Evolutionary conservation across 2,797 vertebrate genomes (phyloP), one percentile per base, ranked within the genome.

Genomic region (Siniperca scherzeri): DNA sequence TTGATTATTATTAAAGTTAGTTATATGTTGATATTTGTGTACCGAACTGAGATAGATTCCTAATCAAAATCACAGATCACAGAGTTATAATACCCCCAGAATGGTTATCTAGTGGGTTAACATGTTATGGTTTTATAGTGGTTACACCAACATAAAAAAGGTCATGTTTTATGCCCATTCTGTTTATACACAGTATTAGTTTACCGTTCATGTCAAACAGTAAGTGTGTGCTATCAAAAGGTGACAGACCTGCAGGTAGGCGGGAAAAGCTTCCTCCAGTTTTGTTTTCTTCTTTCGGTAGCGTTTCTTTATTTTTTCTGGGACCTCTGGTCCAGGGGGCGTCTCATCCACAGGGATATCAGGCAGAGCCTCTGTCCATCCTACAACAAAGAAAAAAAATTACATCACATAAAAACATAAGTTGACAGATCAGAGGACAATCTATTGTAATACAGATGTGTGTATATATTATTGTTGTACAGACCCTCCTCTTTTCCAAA

Each of bases 231-330:
- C 17, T 25, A 52, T 71, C 16, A 70, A 59, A 30, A 67, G 40
- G 30, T 46, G 17, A 80, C 91, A 78, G 91, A 99, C 99, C 97
- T 99, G 99, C 80, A 99, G 92, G 83, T 99, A 99, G 44, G 97
- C 93, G 80, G 99, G 99, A 91, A 99, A 99, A 7, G 96, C 98
- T 91, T 99, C 99, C 89, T 99, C 99, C 16, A 99, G 96, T 85
- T 99, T 99, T 53, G 98, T 99, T 94, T 99, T 99, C 96, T 98
- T 98, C 91, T 99, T 99, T 73, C 98, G 89, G 92, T 99, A 99
- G 80, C 99, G 97, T 82, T 99, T 99, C 92, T 99, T 98, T 78
- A 97, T 98, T 95, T 99, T 99, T 86, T 99, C 99, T 2, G 96
- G 97, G 74, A 96, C 97, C 74, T 99, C 98, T 50, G 96, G 94